Evolutionary conservation across 2,113 vertebrate species (phyloP).

Genomic region (Rattus norvegicus): GRCr8 NC_086032.1:75792001-75792500

Average conservation of each 20-base stretch:
- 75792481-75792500: background rate
- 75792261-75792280: background rate
- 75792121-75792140: too few relatives aligned
- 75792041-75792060: background rate
- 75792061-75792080: too few relatives aligned
- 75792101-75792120: background rate
- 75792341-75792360: background rate
- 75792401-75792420: too few relatives aligned
- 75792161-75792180: background rate
- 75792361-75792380: too few relatives aligned
- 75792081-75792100: background rate
- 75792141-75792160: background rate
- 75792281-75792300: background rate
- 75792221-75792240: background rate
- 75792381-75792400: too few relatives aligned
- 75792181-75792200: background rate
- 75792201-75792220: background rate
- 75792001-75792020: background rate
- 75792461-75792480: background rate
- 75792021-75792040: fast-evolving
- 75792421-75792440: background rate
- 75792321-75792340: background rate
- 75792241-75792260: fast-evolving
- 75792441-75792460: background rate
- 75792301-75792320: background rate